Percentiles rank a stretch among this genome's conserved stretches.
Conservation (phyloP, 2,113 vertebrate species). For the Orthonyx spaldingii region DNA sequence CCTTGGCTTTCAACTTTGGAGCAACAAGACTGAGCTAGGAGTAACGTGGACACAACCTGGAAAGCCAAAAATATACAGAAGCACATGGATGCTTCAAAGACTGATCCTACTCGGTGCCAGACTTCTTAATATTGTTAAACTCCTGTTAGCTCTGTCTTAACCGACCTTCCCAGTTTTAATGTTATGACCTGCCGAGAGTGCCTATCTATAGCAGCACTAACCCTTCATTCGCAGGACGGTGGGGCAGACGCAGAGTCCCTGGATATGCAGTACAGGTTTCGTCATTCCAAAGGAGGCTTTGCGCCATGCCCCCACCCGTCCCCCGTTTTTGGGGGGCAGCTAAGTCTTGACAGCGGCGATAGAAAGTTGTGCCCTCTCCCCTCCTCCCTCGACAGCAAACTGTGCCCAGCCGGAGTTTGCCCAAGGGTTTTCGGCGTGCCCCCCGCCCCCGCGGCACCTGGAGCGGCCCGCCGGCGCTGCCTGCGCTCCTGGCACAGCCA, state of each 20-base stretch:
- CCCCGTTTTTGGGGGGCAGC: neutral
- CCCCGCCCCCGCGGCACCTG: neutral
- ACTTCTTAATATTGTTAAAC: neutral
- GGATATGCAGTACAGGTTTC: neutral
- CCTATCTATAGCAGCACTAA: neutral
- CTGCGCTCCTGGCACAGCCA: neutral
- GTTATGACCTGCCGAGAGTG: neutral
- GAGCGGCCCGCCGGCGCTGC: neutral
- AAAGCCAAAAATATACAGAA: neutral
- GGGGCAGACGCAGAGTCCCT: neutral
- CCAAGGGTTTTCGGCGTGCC: rapidly evolving
- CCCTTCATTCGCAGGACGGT: neutral
- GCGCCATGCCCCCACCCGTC: neutral
- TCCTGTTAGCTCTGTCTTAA: neutral
- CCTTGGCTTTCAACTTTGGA: neutral
- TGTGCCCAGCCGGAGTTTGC: neutral
- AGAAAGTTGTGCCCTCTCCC: neutral
- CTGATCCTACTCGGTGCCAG: neutral
- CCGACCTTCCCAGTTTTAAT: neutral
- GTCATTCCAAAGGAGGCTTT: neutral
- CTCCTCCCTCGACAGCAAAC: neutral
- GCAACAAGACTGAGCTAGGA: neutral
- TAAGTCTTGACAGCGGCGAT: neutral
- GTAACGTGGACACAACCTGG: neutral
- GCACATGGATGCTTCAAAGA: neutral